Evolutionary conservation across 2,113 vertebrate species (phyloP).

Genomic region (Entomyzon cyanotis): DNA sequence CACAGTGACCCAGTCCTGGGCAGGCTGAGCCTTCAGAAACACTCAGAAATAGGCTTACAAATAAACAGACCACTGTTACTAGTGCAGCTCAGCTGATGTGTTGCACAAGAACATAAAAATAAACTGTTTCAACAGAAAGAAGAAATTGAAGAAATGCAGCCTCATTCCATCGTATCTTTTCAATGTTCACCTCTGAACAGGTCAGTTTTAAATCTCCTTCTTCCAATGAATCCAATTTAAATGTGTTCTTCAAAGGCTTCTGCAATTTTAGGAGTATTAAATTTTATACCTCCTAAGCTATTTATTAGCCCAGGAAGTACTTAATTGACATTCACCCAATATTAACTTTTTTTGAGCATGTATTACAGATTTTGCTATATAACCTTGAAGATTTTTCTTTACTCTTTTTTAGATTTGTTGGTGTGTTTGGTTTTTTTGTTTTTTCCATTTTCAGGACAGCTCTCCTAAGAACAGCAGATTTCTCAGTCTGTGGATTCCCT

Average conservation of each 20-base stretch:
- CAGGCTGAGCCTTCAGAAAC: not conserved
- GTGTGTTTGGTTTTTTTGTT: not conserved
- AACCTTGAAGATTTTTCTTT: not conserved
- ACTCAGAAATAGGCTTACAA: not conserved
- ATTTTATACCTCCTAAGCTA: conserved; percentile 42
- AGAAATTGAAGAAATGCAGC: not conserved
- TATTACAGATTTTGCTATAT: not conserved
- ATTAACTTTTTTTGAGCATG: conserved; percentile 24
- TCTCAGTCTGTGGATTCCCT: not conserved
- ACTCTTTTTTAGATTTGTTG: not conserved
- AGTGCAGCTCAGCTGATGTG: not conserved
- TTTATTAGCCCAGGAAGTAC: conserved; percentile 57
- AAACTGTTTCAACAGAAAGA: not conserved
- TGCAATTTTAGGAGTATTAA: conserved; percentile 36
- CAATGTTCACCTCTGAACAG: not conserved
- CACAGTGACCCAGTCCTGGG: not conserved
- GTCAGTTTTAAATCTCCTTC: not conserved
- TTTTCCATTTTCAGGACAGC: not conserved
- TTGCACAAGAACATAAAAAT: not conserved
- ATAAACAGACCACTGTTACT: not conserved
- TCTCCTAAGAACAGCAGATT: not conserved
- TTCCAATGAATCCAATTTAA: not conserved
- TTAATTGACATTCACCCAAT: conserved; percentile 52
- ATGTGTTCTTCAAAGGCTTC: conserved; percentile 47
- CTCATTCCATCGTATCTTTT: not conserved